These are phyloP conservation scores for Falco rusticolus DNA, from an alignment of 2,797 vertebrate species.

Conservation along the genomic window DNA sequence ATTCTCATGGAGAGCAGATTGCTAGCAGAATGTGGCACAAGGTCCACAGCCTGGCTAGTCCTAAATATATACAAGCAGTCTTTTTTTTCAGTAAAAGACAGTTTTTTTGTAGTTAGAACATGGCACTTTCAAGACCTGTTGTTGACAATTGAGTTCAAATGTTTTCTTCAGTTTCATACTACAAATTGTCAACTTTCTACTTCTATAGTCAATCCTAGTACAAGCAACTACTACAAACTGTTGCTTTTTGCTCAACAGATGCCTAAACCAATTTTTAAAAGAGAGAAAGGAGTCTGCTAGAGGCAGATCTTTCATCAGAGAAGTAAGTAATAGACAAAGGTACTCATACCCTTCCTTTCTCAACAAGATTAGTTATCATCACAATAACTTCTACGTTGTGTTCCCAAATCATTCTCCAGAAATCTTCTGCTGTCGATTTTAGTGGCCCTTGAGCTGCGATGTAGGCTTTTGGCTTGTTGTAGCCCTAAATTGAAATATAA, in stretches of 20 bases:
- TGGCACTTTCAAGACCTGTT: neutral
- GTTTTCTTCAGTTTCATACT: neutral
- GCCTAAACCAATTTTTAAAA: neutral
- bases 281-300: neutral
- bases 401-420: slow-evolving; percentile 99
- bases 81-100: neutral
- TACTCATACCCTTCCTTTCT: slow-evolving; percentile 91
- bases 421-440: slow-evolving; percentile 91
- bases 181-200: neutral
- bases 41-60: neutral
- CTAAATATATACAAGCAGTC: neutral
- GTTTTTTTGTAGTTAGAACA: neutral
- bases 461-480: slow-evolving; percentile 88
- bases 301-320: neutral
- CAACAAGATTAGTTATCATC: slow-evolving; percentile 98
- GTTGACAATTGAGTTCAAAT: neutral
- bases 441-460: slow-evolving; percentile 96
- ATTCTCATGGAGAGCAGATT: neutral
- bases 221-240: neutral
- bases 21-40: neutral
- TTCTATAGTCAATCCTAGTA: neutral
- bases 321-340: neutral
- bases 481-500: slow-evolving; percentile 82
- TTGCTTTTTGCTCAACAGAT: neutral
- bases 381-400: slow-evolving; percentile 92